Evolutionary conservation across 2,888 invertebrate genomes (phyloP).

Genomic region (Glomeris marginata): DNA sequence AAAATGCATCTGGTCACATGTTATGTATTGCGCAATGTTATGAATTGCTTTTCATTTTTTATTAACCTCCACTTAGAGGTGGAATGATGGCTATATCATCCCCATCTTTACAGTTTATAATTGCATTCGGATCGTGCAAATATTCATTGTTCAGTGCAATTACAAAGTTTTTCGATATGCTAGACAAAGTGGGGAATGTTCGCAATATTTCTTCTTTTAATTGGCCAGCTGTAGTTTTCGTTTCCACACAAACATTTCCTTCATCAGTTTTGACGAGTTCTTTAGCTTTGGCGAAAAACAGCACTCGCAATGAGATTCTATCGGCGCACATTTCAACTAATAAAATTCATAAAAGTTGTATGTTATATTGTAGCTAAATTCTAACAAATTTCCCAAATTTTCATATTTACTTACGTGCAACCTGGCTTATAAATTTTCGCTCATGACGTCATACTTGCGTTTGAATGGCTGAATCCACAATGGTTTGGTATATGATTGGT

Average conservation of each 20-base stretch:
- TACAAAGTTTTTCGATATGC: constrained; percentile 53
- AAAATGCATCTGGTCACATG: too few species aligned
- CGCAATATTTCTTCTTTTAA: constrained; percentile 45
- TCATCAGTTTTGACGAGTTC: constrained; percentile 56
- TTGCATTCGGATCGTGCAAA: constrained; percentile 40
- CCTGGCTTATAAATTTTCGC: too few species aligned
- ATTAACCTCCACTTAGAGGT: constrained; percentile 79
- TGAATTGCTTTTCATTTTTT: too few species aligned
- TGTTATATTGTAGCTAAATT: too few species aligned
- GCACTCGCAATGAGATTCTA: constrained; percentile 40
- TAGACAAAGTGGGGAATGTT: constrained; percentile 43
- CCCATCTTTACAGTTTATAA: constrained; percentile 41
- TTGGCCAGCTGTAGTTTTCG: constrained; percentile 38
- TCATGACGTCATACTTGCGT: too few species aligned
- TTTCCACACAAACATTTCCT: constrained; percentile 38
- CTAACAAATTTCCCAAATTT: too few species aligned
- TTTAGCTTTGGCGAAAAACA: constrained; percentile 82
- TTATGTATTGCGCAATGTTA: too few species aligned
- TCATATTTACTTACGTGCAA: too few species aligned
- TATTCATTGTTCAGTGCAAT: constrained; percentile 74
- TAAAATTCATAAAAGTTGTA: background rate
- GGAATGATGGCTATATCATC: constrained; percentile 87
- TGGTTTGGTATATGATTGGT: too few species aligned
- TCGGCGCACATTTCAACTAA: background rate
- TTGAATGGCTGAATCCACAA: too few species aligned